phyloP scores from a whole-genome alignment of 2,888 invertebrate species.

The Pelosia muscerda region DNA sequence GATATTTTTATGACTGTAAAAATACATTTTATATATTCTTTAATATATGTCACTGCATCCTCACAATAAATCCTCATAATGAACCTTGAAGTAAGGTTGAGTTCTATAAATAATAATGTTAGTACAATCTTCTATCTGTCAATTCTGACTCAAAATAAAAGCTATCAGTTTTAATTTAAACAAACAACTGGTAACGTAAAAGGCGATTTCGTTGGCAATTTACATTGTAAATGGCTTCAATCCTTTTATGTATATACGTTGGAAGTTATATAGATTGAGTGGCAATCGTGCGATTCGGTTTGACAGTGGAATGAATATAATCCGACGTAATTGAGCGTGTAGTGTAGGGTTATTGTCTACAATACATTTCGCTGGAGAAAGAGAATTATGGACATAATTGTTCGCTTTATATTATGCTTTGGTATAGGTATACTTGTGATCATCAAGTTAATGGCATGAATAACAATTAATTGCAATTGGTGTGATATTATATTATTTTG shows the following conservation, averaged over 20 bases:
- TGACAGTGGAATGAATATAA: slow-evolving; percentile 22
- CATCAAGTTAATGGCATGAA: too few relatives aligned
- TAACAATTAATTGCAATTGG: too few relatives aligned
- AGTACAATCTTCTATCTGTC: neutral
- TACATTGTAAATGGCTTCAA: slow-evolving; percentile 23
- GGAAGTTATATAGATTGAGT: slow-evolving; percentile 20
- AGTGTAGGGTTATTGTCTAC: slow-evolving; percentile 10
- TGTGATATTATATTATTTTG: too few relatives aligned
- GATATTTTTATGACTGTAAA: too few relatives aligned
- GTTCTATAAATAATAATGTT: neutral
- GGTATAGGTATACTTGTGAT: too few relatives aligned
- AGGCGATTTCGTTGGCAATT: slow-evolving; percentile 18
- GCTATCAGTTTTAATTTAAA: slow-evolving; percentile 21
- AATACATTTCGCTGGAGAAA: neutral
- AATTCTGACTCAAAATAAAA: slow-evolving; percentile 13
- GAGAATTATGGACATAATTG: neutral
- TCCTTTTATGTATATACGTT: slow-evolving; percentile 22
- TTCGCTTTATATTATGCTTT: neutral
- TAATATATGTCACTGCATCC: too few relatives aligned
- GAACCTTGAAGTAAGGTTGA: too few relatives aligned
- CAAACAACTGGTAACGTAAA: slow-evolving; percentile 18
- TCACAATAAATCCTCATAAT: too few relatives aligned
- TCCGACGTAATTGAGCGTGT: slow-evolving; percentile 12
- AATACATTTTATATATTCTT: too few relatives aligned
- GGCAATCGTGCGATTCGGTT: slow-evolving; percentile 10